Base-by-base conservation (phyloP, 2,113 vertebrate genomes). In the Maccullochella peelii region DNA sequence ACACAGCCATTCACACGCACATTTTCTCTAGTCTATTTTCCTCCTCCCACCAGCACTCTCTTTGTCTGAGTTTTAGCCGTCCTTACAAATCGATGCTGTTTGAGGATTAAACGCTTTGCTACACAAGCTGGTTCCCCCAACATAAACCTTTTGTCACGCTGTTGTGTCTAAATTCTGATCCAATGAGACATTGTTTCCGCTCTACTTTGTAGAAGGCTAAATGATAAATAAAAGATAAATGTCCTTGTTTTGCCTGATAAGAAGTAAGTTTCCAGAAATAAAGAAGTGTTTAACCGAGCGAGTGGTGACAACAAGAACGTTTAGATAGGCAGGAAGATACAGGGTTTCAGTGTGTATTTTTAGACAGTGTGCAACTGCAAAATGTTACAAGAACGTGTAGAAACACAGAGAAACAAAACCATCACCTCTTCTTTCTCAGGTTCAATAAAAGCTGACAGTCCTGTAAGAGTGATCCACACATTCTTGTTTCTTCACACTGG, bases 101-200 rank as follows among this genome's bases (percentile, higher is more conserved):
- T 70, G 72, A 84, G 93, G 93, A 93, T 94, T 94, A 92, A 87
- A 91, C 54, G 70, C 88, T 92, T 89, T 90, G 79, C 89, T 84
- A 80, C 86, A 82, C 89, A 73, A 84, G 73, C 88, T 61, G 62
- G 74, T 65, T 63, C 66, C 68, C 57, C 57, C 77, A 63, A 80
- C 52, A 84, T 88, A 89, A 91, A 91, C 84, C 92, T 80, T 90
- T 93, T 93, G 91, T 89, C 85, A 78, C 7, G 1, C 50, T 76
- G 78, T 83, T 82, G 88, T 77, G 86, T 85, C 80, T 79, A 89
- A 90, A 92, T 79, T 88, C 76, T 87, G 75, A 87, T 80, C 88
- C 84, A 9, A 5, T 54, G 82, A 7, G 79, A 89, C 80, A 65
- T 58, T 86, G 86, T 86, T 86, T 88, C 84, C 42, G 16, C 25